Evolutionary conservation across 2,113 vertebrate species (phyloP), one percentile per base, ranked within the genome.

Genomic region (Scopus umbretta): DNA sequence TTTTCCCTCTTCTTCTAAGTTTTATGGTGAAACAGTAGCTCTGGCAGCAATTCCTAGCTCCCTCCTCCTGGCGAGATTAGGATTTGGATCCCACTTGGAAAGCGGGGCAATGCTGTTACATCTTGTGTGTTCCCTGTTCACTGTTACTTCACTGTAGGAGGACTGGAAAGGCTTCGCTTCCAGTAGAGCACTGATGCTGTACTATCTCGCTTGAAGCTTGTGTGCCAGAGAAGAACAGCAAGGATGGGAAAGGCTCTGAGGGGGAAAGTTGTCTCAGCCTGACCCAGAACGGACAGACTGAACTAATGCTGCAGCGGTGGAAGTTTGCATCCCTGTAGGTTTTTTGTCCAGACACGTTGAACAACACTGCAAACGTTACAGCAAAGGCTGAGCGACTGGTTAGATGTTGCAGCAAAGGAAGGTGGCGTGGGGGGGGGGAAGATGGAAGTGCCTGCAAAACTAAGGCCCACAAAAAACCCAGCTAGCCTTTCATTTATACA

Each of bases 11-110:
- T 83, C 80, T 80, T 92, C 22, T 13, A 85, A 61, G 84, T 79
- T 90, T 87, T 49, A 52, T n/a, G 56, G 56, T 68, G 47, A 91
- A 88, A 80, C 80, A 63, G 80, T 19, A 84, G 58, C 47, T 80
- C 80, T 95, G 89, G 50, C 89, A 91, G 38, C 47, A 75, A 61
- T 43, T 70, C 63, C 55, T 23, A 42, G 32, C 63, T 92, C 52
- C 72, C 49, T 78, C 59, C 75, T 80, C 61, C 68, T 67, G 43
- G 30, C 61, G 43, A 92, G 68, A 43, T 18, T 21, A 23, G 55
- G 68, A 45, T 86, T 84, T 80, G 89, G 83, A 85, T 66, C 15
- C 43, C n/a, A 3, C 36, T 71, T 67, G 65, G 40, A 71, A 78
- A 61, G 83, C 0, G 2, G 16, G 63, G 42, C 38, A 66, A 71